Percentiles rank a stretch among this genome's conserved stretches.
phyloP scores from a whole-genome alignment of 2,113 vertebrate species.

The Datnioides undecimradiatus region DNA sequence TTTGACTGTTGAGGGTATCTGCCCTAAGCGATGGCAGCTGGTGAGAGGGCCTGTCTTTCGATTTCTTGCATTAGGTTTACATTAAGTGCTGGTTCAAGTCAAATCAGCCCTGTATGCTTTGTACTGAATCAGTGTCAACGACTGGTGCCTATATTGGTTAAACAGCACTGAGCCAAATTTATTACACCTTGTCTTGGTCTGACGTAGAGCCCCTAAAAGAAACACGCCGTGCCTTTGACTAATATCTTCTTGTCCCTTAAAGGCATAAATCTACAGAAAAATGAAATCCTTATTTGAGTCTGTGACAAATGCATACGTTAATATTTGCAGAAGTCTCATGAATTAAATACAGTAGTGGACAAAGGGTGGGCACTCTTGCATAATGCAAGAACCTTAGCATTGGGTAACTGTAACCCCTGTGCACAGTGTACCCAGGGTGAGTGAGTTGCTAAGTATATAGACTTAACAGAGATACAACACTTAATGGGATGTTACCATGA shows the following conservation, averaged over 20 bases:
- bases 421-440: conserved; percentile 42
- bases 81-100: not conserved
- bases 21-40: not conserved
- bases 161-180: not conserved
- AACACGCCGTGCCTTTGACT: conserved; percentile 32
- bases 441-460: conserved; percentile 40
- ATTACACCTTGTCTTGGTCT: not conserved
- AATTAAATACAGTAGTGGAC: conserved; percentile 15
- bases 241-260: not conserved
- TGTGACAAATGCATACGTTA: conserved; percentile 33
- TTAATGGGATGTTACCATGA: conserved; percentile 47
- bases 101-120: not conserved
- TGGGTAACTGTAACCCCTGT: conserved; percentile 47
- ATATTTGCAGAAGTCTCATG: conserved; percentile 39
- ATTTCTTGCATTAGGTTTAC: not conserved
- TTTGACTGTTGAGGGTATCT: not conserved
- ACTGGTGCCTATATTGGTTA: not conserved
- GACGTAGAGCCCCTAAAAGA: conserved; percentile 32
- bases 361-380: conserved; percentile 58
- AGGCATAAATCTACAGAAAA: conserved; percentile 6
- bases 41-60: not conserved
- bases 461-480: conserved; percentile 30
- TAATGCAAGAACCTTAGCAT: conserved; percentile 45
- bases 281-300: conserved; percentile 15
- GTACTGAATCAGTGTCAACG: not conserved